Evolutionary conservation across 2,888 invertebrate genomes (phyloP), one percentile per base, ranked within the genome.

Genomic region (Masnerella sp.): DNA sequence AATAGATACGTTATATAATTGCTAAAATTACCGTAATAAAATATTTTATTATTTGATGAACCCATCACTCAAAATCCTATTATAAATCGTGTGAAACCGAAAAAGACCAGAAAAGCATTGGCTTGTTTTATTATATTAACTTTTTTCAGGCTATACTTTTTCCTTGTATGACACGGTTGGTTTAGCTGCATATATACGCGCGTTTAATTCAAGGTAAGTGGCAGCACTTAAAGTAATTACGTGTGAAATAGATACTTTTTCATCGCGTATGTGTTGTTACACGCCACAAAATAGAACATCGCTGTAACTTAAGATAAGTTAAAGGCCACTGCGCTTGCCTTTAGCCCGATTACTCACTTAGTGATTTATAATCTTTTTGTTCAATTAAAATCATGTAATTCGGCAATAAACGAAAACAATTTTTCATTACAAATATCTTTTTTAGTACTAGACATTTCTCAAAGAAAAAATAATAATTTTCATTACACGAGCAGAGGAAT

Each of bases 281-380:
- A 68, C 36, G 62, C 43, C 43, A 34, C 68, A 64, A 71, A 68
- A 71, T 59, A 43, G 49, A 68, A 68, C 38, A 45, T 38, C 79
- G 75, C 75, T 76, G 80, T 79, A 80, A 82, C 74, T 80, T 78
- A 81, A 82, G 83, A 83, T 83, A 82, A 84, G 83, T 83, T 73
- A 79, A 79, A 81, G 83, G 81, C 64, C 49, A 65, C 81, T 81
- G 83, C 81, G 59, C 70, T 83, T 77, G 78, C 81, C 76, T 82
- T 83, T 85, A 83, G 82, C 83, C 79, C 82, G 82, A 81, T 83
- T 84, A 85, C 85, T 86, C 84, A 83, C 85, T 85, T 84, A 85
- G 85, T 84, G 82, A 81, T 81, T 64, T 70, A 72, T 79, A 80
- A 79, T n/a, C n/a, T n/a, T n/a, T n/a, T n/a, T n/a, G n/a, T n/a